These are phyloP conservation scores for Lithophane semibrunnea DNA, from an alignment of 2,888 invertebrate species.

Conservation along the genomic window DNA sequence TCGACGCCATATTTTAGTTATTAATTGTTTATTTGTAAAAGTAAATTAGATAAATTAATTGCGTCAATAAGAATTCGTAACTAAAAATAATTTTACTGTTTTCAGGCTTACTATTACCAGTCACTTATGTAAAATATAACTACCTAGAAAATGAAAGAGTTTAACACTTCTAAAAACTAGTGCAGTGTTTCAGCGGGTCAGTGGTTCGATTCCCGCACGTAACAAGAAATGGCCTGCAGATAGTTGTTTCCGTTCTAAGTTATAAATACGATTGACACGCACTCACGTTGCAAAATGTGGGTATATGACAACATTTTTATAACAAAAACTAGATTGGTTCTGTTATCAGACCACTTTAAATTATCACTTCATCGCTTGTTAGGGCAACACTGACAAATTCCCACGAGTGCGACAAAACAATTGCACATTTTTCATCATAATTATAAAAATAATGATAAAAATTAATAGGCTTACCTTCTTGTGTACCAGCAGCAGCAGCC, in stretches of 20 bases:
- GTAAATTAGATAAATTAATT: neutral
- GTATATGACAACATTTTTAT: conserved; percentile 3
- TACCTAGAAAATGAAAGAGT: neutral
- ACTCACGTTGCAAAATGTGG: conserved; percentile 17
- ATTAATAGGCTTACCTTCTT: conserved; percentile 80
- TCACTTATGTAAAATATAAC: conserved; percentile 21
- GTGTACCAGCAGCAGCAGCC: conserved; percentile 86
- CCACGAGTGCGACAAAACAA: conserved; percentile 26
- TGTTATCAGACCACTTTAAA: conserved; percentile 25
- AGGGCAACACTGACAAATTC: conserved; percentile 34
- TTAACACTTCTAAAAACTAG: conserved; percentile 20
- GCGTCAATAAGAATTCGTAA: neutral
- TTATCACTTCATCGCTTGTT: conserved; percentile 48
- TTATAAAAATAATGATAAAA: conserved; percentile 12
- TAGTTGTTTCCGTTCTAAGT: conserved; percentile 27
- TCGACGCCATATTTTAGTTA: no score
- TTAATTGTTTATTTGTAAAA: no score
- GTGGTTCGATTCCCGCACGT: conserved; percentile 31
- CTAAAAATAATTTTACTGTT: neutral
- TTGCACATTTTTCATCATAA: conserved; percentile 8
- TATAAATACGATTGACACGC: conserved; percentile 34
- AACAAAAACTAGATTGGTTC: conserved; percentile 32
- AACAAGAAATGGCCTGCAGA: conserved; percentile 19
- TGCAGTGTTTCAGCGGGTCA: conserved; percentile 46
- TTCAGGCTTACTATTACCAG: neutral